Base-by-base conservation (phyloP, 2,888 invertebrate species). In the Cephus spinipes region DNA sequence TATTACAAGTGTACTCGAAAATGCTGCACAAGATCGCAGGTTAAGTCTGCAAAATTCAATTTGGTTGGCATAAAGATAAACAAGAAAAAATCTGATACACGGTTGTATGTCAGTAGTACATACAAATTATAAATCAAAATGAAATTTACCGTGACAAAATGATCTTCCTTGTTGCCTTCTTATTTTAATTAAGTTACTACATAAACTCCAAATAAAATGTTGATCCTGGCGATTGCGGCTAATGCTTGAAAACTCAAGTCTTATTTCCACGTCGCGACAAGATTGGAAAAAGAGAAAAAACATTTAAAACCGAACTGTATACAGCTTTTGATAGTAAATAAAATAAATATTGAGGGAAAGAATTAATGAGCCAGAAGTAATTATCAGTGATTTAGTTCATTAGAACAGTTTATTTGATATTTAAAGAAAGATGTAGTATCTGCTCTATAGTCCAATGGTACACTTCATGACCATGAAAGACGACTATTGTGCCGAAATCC, bases 401-500 rank as follows among this genome's bases (percentile, higher is more conserved):
- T 55, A 55, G 23, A 9, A 55, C 55, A 55, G 15, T 55, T 40
- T 55, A 55, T 55, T 55, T 55, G 23, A 23, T 55, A 55, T 55
- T 55, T 55, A 9, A 55, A 55, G 23, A 55, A 55, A 55, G 23
- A 55, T 2, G 55, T 23, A 9, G 55, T 23, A 55, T 23, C 55
- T 23, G 23, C 55, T 55, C 55, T 55, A 55, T 55, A 55, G 55
- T 55, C 2, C 1, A 55, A 9, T 23, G 6, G 23, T 55, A 55
- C 15, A 15, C 9, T 23, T 55, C 55, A 55, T 55, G 55, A 6
- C 55, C 23, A 55, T 55, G 55, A 73, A 73, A 23, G 23, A 34
- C 34, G 32, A 73, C 34, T 33, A 33, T 55, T 55, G 23, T 77
- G 73, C 80, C 73, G 78, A 83, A 83, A 82, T 84, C 79, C 81